Evolutionary conservation across 2,888 invertebrate species (phyloP).

Genomic region (Celastrina argiolus): DNA sequence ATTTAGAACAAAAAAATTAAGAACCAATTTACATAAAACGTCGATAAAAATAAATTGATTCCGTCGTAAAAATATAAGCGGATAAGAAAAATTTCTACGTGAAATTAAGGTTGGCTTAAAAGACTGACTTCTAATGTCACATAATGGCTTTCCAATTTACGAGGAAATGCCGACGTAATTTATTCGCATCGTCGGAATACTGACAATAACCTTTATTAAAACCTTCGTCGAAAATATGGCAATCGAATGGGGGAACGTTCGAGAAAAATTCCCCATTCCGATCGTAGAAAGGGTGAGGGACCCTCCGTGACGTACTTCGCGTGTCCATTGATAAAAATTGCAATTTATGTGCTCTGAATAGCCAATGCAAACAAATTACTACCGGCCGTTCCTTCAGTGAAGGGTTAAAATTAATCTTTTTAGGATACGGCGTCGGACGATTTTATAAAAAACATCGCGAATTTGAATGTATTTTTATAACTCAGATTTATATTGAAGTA

Average conservation of each 20-base stretch:
- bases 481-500: too few species aligned
- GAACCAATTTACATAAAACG: slow-evolving; percentile 11
- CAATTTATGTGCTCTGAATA: slow-evolving; percentile 61
- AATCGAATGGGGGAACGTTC: slow-evolving; percentile 39
- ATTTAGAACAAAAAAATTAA: neutral
- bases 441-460: neutral
- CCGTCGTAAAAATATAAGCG: slow-evolving; percentile 22
- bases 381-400: slow-evolving; percentile 26
- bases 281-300: slow-evolving; percentile 34
- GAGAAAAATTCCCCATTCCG: slow-evolving; percentile 32
- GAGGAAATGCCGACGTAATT: slow-evolving; percentile 32
- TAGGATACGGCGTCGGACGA: neutral
- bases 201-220: slow-evolving; percentile 39
- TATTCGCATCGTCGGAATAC: slow-evolving; percentile 32
- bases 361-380: slow-evolving; percentile 60
- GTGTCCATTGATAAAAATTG: slow-evolving; percentile 54
- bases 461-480: too few species aligned
- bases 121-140: slow-evolving; percentile 32
- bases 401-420: slow-evolving; percentile 21
- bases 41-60: slow-evolving; percentile 21
- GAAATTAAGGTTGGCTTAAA: slow-evolving; percentile 31
- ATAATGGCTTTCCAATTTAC: slow-evolving; percentile 35
- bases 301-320: slow-evolving; percentile 62
- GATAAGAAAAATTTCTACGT: slow-evolving; percentile 23
- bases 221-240: slow-evolving; percentile 37